phyloP scores from a whole-genome alignment of 64 coral and sea anemone genomes.

The Actinia equina region DNA sequence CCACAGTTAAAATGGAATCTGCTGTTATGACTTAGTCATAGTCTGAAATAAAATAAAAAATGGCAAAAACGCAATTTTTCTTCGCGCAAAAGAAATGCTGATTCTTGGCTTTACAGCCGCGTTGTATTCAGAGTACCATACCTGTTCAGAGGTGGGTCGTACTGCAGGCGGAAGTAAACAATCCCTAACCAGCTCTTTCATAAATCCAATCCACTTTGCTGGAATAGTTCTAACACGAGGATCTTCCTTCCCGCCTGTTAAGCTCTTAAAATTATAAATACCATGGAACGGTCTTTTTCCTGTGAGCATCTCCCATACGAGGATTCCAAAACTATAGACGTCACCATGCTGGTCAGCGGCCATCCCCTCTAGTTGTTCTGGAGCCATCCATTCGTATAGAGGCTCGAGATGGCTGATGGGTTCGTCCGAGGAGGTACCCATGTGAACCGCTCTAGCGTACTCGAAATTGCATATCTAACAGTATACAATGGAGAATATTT shows the following conservation, averaged over 20 bases:
- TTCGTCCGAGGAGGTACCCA: constrained; percentile 15
- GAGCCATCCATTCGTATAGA: constrained; percentile 84
- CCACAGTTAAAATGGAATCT: no score
- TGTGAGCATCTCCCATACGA: constrained; percentile 77
- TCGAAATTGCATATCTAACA: constrained; percentile 93
- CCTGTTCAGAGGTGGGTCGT: constrained; percentile 85
- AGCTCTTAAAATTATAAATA: constrained; percentile 49
- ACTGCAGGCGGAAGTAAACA: constrained; percentile 37
- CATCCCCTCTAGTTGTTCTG: constrained; percentile 74
- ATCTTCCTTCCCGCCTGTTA: constrained; percentile 39
- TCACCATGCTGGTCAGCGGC: constrained; percentile 69
- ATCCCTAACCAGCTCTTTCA: constrained; percentile 72
- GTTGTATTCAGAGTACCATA: not conserved
- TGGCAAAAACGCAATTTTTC: no score
- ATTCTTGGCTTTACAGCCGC: not conserved
- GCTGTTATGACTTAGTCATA: no score
- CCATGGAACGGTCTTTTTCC: constrained; percentile 59
- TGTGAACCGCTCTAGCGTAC: constrained; percentile 44
- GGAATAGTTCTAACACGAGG: constrained; percentile 60
- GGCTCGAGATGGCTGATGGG: constrained; percentile 71
- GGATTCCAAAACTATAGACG: constrained; percentile 79
- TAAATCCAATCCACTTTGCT: constrained; percentile 57
- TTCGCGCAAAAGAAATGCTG: no score
- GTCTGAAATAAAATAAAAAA: no score
- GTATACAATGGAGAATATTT: not conserved